Percentiles rank a stretch among this genome's conserved stretches.
phyloP scores from a whole-genome alignment of 2,888 invertebrate species.

The Oscheius sp. region DNA sequence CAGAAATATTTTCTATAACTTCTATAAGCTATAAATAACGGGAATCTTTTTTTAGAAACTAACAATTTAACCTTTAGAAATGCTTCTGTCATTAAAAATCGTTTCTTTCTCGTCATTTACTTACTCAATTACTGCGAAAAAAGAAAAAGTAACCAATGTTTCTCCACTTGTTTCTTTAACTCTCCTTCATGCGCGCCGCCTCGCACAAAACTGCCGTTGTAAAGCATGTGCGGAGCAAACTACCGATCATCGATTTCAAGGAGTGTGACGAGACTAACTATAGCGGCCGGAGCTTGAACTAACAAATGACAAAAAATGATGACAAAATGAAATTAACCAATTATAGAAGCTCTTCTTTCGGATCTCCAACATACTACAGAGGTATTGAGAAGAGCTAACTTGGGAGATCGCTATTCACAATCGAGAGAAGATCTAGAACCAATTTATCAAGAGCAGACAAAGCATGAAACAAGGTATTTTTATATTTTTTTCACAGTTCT shows the following conservation, averaged over 20 bases:
- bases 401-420: constrained; percentile 37
- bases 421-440: constrained; percentile 51
- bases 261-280: too few relatives aligned
- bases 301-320: not conserved
- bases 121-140: too few relatives aligned
- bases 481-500: too few relatives aligned
- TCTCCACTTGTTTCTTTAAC: constrained; percentile 7
- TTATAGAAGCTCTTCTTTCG: constrained; percentile 88
- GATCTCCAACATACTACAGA: constrained; percentile 91
- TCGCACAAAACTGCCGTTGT: constrained; percentile 17
- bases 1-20: too few relatives aligned
- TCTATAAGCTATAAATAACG: too few relatives aligned
- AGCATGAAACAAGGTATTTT: constrained; percentile 25
- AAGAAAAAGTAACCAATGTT: not conserved
- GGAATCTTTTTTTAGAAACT: too few relatives aligned
- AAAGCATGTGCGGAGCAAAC: constrained; percentile 17
- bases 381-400: constrained; percentile 73
- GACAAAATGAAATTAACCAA: not conserved
- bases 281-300: not conserved
- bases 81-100: too few relatives aligned
- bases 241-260: not conserved
- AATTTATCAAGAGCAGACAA: constrained; percentile 55
- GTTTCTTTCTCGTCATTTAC: too few relatives aligned
- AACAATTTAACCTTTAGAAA: too few relatives aligned
- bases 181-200: not conserved